Conservation (phyloP, 2,888 invertebrate species). For the Hoplodrina blanda region DNA sequence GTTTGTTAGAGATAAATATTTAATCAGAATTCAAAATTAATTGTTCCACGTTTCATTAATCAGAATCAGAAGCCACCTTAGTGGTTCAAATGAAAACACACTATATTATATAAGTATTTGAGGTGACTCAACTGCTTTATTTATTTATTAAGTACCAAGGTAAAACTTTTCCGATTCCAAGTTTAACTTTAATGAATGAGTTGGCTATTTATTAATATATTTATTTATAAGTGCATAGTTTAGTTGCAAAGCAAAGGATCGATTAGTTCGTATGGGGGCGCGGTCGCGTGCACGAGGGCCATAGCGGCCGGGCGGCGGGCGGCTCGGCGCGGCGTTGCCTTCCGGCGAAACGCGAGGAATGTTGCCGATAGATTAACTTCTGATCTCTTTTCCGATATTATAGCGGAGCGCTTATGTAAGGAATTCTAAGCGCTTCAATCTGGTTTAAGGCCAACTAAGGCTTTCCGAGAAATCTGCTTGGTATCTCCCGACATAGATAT, state of each 20-base stretch:
- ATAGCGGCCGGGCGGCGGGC: slow-evolving; percentile 72
- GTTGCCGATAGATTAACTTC: slow-evolving; percentile 91
- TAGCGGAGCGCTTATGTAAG: slow-evolving; percentile 88
- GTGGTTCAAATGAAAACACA: not conserved
- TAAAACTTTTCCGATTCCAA: not conserved
- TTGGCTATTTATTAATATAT: slow-evolving; percentile 32
- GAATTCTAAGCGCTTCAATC: slow-evolving; percentile 89
- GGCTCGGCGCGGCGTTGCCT: slow-evolving; percentile 81
- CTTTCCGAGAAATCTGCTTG: slow-evolving; percentile 76
- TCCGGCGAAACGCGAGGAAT: slow-evolving; percentile 90
- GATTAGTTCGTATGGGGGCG: slow-evolving; percentile 81
- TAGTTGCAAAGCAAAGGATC: slow-evolving; percentile 82
- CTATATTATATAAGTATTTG: not conserved
- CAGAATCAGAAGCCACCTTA: not conserved
- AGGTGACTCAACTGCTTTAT: not conserved
- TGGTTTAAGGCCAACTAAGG: slow-evolving; percentile 85
- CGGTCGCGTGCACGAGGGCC: slow-evolving; percentile 83
- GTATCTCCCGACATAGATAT: slow-evolving; percentile 69
- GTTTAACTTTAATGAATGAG: not conserved
- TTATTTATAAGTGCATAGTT: slow-evolving; percentile 73
- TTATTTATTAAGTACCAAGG: not conserved
- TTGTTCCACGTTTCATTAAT: slow-evolving; percentile 8
- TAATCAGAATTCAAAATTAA: slow-evolving; percentile 24
- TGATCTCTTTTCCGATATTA: slow-evolving; percentile 91
- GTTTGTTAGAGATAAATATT: slow-evolving; percentile 30